Percentiles rank a stretch among this genome's conserved stretches.
phyloP scores from a whole-genome alignment of 2,888 invertebrate species.

The Cheilosia vulpina region DNA sequence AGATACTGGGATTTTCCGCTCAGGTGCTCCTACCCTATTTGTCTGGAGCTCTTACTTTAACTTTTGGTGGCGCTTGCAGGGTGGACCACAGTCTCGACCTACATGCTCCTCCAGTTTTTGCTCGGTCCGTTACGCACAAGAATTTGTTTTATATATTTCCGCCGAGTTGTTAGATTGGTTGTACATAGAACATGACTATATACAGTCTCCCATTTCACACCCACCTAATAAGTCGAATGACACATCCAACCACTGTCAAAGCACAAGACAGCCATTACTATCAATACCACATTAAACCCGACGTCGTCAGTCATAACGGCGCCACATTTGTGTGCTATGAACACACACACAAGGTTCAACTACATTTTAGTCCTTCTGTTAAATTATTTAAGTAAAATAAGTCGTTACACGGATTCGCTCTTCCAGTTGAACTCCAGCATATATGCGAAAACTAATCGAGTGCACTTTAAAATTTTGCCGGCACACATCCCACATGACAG shows the following conservation, averaged over 20 bases:
- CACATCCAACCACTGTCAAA: neutral
- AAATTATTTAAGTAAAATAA: slow-evolving; percentile 22
- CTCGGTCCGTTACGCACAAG: too few species aligned
- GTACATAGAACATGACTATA: too few species aligned
- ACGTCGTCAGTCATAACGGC: neutral
- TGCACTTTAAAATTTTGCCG: slow-evolving; percentile 37
- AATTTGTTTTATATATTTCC: too few species aligned
- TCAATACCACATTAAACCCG: neutral
- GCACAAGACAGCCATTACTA: neutral
- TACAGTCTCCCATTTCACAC: too few species aligned
- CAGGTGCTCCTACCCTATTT: too few species aligned
- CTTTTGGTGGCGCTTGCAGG: too few species aligned
- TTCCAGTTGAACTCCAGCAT: neutral
- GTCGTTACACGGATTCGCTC: slow-evolving; percentile 2
- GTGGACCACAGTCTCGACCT: too few species aligned
- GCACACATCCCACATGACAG: slow-evolving; percentile 5
- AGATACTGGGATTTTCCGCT: too few species aligned
- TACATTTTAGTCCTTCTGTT: neutral
- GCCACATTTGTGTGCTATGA: neutral
- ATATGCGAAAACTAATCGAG: slow-evolving; percentile 16
- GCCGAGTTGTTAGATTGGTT: too few species aligned
- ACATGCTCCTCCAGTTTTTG: too few species aligned
- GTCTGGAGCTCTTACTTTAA: too few species aligned
- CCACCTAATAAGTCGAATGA: neutral
- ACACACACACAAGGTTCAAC: neutral